Evolutionary conservation across 2,888 invertebrate genomes (phyloP).

Genomic region (Thymelicus acteon): DNA sequence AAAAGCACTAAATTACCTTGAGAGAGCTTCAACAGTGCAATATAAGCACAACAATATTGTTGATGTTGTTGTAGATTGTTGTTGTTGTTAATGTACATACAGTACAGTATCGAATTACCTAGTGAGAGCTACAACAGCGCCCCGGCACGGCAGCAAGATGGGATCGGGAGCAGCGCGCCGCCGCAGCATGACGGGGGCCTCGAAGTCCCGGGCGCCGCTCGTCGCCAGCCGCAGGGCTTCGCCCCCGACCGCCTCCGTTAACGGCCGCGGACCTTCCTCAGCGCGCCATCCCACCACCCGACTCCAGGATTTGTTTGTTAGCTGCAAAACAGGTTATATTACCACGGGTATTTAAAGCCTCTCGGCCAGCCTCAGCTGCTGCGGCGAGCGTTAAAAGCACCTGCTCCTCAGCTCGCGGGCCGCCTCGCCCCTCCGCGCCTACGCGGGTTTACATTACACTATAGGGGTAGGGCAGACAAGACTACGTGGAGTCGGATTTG

Average conservation of each 20-base stretch:
- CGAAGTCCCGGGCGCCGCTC: slow-evolving; percentile 88
- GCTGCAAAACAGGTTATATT: slow-evolving; percentile 77
- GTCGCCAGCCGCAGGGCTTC: slow-evolving; percentile 82
- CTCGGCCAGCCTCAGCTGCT: too few relatives aligned
- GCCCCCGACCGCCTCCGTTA: slow-evolving; percentile 75
- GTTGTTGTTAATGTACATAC: not conserved
- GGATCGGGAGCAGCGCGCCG: slow-evolving; percentile 92
- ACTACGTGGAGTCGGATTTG: too few relatives aligned
- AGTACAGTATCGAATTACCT: slow-evolving; percentile 52
- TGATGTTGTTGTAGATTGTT: not conserved
- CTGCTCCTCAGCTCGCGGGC: too few relatives aligned
- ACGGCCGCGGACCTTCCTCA: slow-evolving; percentile 66
- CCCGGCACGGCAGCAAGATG: slow-evolving; percentile 73
- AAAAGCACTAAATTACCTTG: too few relatives aligned
- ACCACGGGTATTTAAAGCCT: too few relatives aligned
- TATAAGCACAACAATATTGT: too few relatives aligned
- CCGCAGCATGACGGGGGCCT: slow-evolving; percentile 91
- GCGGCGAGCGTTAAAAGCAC: too few relatives aligned
- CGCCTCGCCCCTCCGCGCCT: too few relatives aligned
- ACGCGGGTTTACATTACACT: too few relatives aligned
- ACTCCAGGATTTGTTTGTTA: slow-evolving; percentile 94
- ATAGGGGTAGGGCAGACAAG: too few relatives aligned
- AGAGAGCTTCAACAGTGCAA: too few relatives aligned
- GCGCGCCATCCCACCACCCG: slow-evolving; percentile 88
- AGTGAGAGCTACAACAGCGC: slow-evolving; percentile 69